Evolutionary conservation across 1,140 invertebrate species (phyloP), one percentile per base, ranked within the genome.

Genomic region (Caenorhabditis tropicalis): DNA sequence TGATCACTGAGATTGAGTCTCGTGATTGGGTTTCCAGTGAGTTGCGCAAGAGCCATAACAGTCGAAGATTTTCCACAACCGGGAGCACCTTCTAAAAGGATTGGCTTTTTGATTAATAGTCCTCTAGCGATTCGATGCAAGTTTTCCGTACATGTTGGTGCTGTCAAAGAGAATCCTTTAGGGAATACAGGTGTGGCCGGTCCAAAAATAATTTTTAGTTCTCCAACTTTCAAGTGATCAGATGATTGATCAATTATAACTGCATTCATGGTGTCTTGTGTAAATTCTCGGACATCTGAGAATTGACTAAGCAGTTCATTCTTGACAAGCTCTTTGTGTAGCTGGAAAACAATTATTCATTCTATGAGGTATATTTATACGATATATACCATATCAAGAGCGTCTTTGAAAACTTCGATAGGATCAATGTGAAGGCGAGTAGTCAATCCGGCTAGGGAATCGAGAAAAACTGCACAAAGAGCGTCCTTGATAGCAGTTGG

Each of bases 1-100:
- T 99, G 98, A 91, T 99, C 98, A 53, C 97, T 99, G 16, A 99
- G 93, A 93, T 99, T 99, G 58, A 99, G 96, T 49, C 98, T 92
- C 19, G 97, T 94, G 10, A 99, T 93, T 19, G 92, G 86, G 91
- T 96, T 93, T 0, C 95, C 95, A 31, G 96, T 94, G 5, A 94
- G 94, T 91, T 94, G 95, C 0, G 96, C 97, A 21, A 99, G 92
- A n/a, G 96, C 96, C 65, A 94, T 94, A 2, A 99, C 94, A 58
- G 98, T 92, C 89, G 95, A 97, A 0, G 98, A 99, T 92, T 99
- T 99, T 5, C 98, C 98, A 49, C 98, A 97, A 4, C 98, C 97
- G 2, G 98, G 98, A 91, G 95, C 96, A 19, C 98, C 98, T 93
- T 99, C 98, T 36, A 99, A 91, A 70, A 99, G 93, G 80, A 99